Evolutionary conservation across 2,888 invertebrate species (phyloP).

Genomic region (Xestia c-nigrum): DNA sequence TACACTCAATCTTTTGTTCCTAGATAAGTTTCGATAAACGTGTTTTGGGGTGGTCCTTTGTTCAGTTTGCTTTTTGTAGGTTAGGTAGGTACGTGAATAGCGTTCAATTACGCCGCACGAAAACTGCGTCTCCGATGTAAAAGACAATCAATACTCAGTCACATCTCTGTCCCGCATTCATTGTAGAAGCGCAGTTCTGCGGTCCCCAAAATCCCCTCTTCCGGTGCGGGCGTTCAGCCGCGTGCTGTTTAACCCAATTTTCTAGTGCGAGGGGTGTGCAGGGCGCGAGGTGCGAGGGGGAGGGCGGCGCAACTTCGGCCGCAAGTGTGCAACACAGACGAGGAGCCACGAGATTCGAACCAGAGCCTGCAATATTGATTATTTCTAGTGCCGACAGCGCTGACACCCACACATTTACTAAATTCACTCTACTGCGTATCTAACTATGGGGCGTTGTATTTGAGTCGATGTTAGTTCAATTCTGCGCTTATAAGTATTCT

Average conservation of each 20-base stretch:
- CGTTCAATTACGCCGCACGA: slow-evolving; percentile 70
- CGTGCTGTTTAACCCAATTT: slow-evolving; percentile 90
- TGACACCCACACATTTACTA: slow-evolving; percentile 56
- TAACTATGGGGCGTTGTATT: slow-evolving; percentile 37
- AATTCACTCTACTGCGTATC: slow-evolving; percentile 54
- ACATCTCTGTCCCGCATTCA: slow-evolving; percentile 89
- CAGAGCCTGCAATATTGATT: slow-evolving; percentile 87
- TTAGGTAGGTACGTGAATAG: slow-evolving; percentile 38
- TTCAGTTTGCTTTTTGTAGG: slow-evolving; percentile 11
- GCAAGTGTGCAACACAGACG: slow-evolving; percentile 86
- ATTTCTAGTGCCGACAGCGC: slow-evolving; percentile 76
- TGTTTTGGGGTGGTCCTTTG: slow-evolving; percentile 22
- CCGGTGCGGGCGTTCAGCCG: slow-evolving; percentile 86
- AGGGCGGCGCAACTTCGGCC: slow-evolving; percentile 83
- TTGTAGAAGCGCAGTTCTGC: slow-evolving; percentile 87
- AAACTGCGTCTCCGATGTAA: slow-evolving; percentile 79
- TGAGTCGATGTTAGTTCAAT: not conserved
- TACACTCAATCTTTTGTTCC: not conserved
- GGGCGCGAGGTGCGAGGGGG: slow-evolving; percentile 79
- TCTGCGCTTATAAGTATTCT: slow-evolving; percentile 3
- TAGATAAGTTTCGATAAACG: slow-evolving; percentile 7
- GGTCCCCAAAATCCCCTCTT: slow-evolving; percentile 88
- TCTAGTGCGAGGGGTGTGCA: slow-evolving; percentile 86
- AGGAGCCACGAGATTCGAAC: slow-evolving; percentile 82
- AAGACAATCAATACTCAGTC: slow-evolving; percentile 89